Evolutionary conservation across 2,888 invertebrate genomes (phyloP), one percentile per base, ranked within the genome.

Genomic region (Hypercompe scribonia): DNA sequence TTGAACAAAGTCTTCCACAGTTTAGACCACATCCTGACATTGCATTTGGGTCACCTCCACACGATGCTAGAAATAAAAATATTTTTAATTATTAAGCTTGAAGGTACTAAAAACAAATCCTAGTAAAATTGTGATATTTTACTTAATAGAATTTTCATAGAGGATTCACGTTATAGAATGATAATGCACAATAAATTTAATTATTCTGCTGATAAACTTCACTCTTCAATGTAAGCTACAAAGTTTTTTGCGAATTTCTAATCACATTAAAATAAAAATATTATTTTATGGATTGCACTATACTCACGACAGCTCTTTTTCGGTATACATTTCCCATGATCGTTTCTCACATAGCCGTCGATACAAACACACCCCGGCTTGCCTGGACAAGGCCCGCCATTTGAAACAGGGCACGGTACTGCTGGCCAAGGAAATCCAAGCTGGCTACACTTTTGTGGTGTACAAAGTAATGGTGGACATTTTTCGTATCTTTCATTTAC

Each of bases 41-140:
- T 5, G 88, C 86, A n/a, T 88, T 84, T 0, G 78, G 74, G 73
- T 89, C 88, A 10, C 85, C 87, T 10, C 83, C 82, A 31, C 88
- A 86, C 31, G 76, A 67, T 33, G 78, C 84, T 83, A 24, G 7
- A 50, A 50, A 15, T 7, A 50, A 50, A 18, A 50, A 50, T 50
- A n/a, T 18, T 24, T 4, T 18, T 21, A 5, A 50, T 50, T 21
- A 50, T 21, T 50, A 21, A 3, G 7, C 18, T 5, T 13, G 13
- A 13, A 21, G 24, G 50, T 21, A 50, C 50, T 50, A 18, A 50
- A 50, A 18, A 50, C 18, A 2, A 50, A 4, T 2, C n/a, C n/a
- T 50, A 18, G 50, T 50, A 18, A 50, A 50, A 50, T 50, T 50
- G 50, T 24, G 3, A 50, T 21, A 50, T 50, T 50, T 50, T 21